A percentile compares a stretch with the other conserved stretches of the same genome.
Conservation (phyloP, 2,888 invertebrate genomes). For the Plebejus anna region DNA sequence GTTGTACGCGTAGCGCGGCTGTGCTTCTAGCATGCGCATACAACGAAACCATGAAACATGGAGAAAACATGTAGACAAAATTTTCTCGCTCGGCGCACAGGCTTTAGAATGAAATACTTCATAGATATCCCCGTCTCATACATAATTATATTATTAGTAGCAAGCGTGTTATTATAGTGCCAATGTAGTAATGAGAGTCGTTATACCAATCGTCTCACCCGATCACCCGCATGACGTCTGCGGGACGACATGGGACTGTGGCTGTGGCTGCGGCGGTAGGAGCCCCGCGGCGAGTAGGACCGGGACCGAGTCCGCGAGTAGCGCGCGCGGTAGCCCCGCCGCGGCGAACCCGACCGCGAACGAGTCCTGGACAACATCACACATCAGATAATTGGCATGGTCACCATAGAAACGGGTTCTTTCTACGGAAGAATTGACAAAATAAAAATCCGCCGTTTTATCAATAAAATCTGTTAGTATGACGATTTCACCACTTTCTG, state of each 20-base stretch:
- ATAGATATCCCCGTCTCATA: neutral
- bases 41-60: too few species aligned
- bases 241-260: slow-evolving; percentile 91
- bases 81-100: too few species aligned
- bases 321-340: slow-evolving; percentile 72
- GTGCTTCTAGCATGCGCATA: too few species aligned
- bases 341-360: slow-evolving; percentile 82
- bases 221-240: slow-evolving; percentile 87
- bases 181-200: slow-evolving; percentile 32
- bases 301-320: slow-evolving; percentile 84
- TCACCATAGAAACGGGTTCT: too few species aligned
- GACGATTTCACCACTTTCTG: too few species aligned
- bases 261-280: slow-evolving; percentile 83
- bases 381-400: neutral
- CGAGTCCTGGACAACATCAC: slow-evolving; percentile 52
- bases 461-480: too few species aligned
- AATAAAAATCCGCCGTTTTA: too few species aligned
- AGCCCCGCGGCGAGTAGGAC: slow-evolving; percentile 81
- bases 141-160: neutral
- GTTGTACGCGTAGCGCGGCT: too few species aligned
- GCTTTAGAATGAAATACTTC: too few species aligned
- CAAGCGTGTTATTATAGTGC: slow-evolving; percentile 16
- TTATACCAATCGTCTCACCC: slow-evolving; percentile 68
- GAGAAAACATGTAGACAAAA: too few species aligned
- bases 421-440: too few species aligned